A percentile compares a stretch with the other conserved stretches of the same genome.
Evolutionary conservation across 2,888 invertebrate species (phyloP).

Genomic region (Agelastica alni): DNA sequence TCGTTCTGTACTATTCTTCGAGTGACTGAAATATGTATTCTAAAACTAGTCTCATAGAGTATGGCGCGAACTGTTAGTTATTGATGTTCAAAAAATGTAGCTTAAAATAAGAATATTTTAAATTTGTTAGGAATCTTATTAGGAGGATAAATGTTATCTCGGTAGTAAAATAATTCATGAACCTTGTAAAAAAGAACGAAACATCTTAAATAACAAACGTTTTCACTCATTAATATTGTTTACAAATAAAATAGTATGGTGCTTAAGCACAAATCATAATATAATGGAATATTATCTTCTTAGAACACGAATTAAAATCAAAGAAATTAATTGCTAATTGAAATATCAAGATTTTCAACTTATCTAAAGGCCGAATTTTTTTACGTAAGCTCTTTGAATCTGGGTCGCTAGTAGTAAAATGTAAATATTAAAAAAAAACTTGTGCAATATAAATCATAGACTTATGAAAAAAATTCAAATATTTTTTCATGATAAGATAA

Average conservation of each 20-base stretch:
- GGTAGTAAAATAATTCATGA: not conserved
- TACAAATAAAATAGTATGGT: slow-evolving; percentile 12
- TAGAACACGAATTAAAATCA: slow-evolving; percentile 16
- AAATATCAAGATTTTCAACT: slow-evolving; percentile 14
- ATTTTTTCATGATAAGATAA: no score
- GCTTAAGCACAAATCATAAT: not conserved
- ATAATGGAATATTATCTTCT: slow-evolving; percentile 17
- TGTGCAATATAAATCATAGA: slow-evolving; percentile 12
- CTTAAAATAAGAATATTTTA: no score
- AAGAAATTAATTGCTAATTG: slow-evolving; percentile 19
- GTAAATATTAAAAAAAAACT: slow-evolving; percentile 16
- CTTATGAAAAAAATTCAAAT: slow-evolving; percentile 6
- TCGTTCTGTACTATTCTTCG: no score
- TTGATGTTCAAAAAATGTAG: no score
- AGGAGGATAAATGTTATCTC: no score
- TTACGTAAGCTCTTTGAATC: slow-evolving; percentile 26
- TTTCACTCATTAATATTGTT: slow-evolving; percentile 12
- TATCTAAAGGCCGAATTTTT: slow-evolving; percentile 24
- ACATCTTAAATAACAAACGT: slow-evolving; percentile 3
- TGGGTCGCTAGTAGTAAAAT: slow-evolving; percentile 23
- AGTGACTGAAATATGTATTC: no score
- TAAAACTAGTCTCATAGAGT: no score
- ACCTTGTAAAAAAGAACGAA: slow-evolving; percentile 12
- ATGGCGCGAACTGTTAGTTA: no score
- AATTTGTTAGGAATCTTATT: no score